Evolutionary conservation across 1,140 invertebrate species (phyloP), one percentile per base, ranked within the genome.

Genomic region (Hycleus cichorii): DNA sequence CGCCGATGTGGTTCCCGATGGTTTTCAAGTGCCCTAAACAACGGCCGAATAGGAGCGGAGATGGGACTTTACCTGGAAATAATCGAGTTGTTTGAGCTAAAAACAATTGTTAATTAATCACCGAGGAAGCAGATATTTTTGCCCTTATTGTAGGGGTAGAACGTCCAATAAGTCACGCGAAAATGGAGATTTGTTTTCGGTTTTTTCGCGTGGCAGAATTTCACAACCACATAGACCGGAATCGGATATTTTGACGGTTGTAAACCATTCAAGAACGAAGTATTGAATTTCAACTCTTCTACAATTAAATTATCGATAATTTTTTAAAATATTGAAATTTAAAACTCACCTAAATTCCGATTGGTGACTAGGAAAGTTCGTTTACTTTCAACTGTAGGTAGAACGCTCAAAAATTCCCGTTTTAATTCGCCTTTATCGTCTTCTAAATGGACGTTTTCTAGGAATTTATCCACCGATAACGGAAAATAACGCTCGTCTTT

Each of bases 81-180:
- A 57, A 40, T 49, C 18, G 10, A 24, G 39, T 52, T 10, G 2
- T 49, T n/a, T 12, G 25, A 24, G 4, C 25, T 11, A 24, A 24
- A 47, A 45, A 54, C 12, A 26, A n/a, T 4, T n/a, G 51, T 8
- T 7, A 54, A 24, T 57, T 46, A 18, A 32, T 63, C 59, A 68
- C 67, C 78, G 10, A 81, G 62, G 58, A 78, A 73, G 60, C 80
- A 82, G 24, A 81, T 69, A 18, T 76, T 71, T 64, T 82, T 82
- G 58, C 81, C 81, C 58, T 69, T 76, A 64, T 81, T 85, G 67
- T 80, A 85, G 11, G 83, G 83, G 71, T 81, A 85, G 67, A 85
- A 85, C 72, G 83, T 79, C 83, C 83, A 85, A 72, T 83, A 85
- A 56, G 81, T 83, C 18, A 84, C 81, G 68, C 82, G 79, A 69